A percentile compares a stretch with the other conserved stretches of the same genome.
These are phyloP conservation scores for Rotaria macrura DNA, from an alignment of 2,888 invertebrate genomes.

Conservation along the genomic window DNA sequence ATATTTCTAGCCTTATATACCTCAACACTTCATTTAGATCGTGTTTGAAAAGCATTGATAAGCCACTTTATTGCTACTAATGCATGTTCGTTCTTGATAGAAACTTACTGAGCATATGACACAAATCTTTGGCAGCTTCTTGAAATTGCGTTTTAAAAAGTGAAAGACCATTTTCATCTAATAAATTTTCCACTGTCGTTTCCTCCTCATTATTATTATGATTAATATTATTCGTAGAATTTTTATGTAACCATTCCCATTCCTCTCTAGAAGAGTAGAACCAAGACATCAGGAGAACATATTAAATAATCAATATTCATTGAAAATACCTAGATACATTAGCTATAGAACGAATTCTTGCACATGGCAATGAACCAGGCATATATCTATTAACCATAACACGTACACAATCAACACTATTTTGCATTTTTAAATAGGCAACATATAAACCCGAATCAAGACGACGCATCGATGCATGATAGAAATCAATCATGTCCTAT, in stretches of 20 bases:
- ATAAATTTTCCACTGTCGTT: neutral
- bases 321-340: slow-evolving; percentile 81
- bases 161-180: neutral
- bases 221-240: neutral
- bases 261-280: slow-evolving; percentile 64
- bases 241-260: slow-evolving; percentile 67
- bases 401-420: slow-evolving; percentile 83
- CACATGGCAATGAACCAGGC: slow-evolving; percentile 86
- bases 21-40: no score
- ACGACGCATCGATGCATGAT: slow-evolving; percentile 56
- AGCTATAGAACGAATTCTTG: slow-evolving; percentile 80
- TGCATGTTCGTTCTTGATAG: no score
- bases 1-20: no score
- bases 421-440: slow-evolving; percentile 88
- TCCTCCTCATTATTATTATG: neutral
- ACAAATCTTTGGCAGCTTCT: neutral
- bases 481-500: slow-evolving; percentile 10
- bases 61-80: no score
- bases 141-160: neutral
- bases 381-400: slow-evolving; percentile 80
- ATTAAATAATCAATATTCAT: neutral
- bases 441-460: slow-evolving; percentile 78
- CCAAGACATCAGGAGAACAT: neutral
- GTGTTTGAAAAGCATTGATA: no score
- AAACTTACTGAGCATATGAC: neutral